These are phyloP conservation scores for Gambusia holbrooki DNA, from an alignment of 2,113 vertebrate genomes.

Conservation along the genomic window DNA sequence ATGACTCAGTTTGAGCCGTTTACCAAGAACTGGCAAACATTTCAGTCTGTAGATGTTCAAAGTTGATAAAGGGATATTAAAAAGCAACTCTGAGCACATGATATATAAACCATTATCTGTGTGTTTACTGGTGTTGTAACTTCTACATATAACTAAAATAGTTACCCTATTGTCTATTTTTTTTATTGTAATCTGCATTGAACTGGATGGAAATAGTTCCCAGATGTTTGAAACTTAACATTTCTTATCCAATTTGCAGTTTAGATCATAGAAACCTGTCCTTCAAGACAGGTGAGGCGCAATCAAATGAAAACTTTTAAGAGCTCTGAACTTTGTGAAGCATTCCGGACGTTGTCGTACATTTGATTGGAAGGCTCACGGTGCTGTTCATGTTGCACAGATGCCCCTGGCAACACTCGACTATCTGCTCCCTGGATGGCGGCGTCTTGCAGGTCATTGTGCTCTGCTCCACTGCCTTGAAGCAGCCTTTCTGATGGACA, in stretches of 20 bases:
- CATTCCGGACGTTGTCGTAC: slow-evolving; percentile 66
- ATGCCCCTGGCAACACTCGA: slow-evolving; percentile 94
- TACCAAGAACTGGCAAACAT: neutral
- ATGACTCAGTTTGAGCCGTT: neutral
- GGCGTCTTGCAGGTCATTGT: slow-evolving; percentile 97
- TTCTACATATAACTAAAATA: no score
- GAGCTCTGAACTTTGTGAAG: neutral
- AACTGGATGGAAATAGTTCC: no score
- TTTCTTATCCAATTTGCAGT: no score
- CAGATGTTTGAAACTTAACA: no score
- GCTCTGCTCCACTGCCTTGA: slow-evolving; percentile 93
- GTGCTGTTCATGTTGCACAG: slow-evolving; percentile 96
- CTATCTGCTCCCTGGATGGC: slow-evolving; percentile 90
- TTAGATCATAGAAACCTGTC: neutral
- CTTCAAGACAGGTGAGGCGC: neutral
- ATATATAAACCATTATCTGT: neutral
- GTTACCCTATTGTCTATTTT: no score
- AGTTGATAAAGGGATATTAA: neutral
- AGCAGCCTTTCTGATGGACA: slow-evolving; percentile 96
- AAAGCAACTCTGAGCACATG: no score
- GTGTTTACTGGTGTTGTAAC: neutral
- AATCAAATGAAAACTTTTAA: slow-evolving; percentile 16
- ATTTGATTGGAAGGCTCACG: slow-evolving; percentile 88
- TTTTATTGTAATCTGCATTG: no score
- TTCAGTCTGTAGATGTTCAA: neutral